Conservation (phyloP, 1,140 invertebrate species). For the Eurosta solidaginis region DNA sequence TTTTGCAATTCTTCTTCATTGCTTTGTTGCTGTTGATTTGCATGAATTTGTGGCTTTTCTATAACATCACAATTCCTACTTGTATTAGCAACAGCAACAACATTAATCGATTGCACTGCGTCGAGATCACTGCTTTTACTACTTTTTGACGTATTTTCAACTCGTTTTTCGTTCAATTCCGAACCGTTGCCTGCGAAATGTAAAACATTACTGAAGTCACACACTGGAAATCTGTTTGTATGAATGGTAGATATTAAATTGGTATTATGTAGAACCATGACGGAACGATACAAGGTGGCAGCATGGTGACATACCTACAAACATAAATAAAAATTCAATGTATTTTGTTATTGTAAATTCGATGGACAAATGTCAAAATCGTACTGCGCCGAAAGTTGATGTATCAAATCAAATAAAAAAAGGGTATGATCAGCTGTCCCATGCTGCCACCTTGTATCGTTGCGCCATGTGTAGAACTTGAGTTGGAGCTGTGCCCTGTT, state of each 20-base stretch:
- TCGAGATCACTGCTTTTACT: neutral
- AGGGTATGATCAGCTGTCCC: too few relatives aligned
- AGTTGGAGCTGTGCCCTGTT: conserved; percentile 5
- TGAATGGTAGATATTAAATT: neutral
- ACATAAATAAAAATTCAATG: too few relatives aligned
- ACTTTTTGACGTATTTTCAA: conserved; percentile 20
- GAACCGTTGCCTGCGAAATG: conserved; percentile 11
- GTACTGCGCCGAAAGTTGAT: too few relatives aligned
- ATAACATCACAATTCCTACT: too few relatives aligned
- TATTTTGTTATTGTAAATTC: too few relatives aligned
- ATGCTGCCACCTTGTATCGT: too few relatives aligned
- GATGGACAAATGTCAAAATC: too few relatives aligned
- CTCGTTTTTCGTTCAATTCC: neutral
- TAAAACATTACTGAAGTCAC: conserved; percentile 22
- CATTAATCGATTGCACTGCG: conserved; percentile 7
- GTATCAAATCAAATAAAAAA: too few relatives aligned
- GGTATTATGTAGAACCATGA: neutral
- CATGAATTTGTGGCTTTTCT: neutral
- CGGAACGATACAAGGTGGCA: too few relatives aligned
- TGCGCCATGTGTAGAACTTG: too few relatives aligned
- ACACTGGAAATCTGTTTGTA: conserved; percentile 8
- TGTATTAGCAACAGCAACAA: neutral
- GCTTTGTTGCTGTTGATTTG: neutral
- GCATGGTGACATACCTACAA: too few relatives aligned
- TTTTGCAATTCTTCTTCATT: neutral